Percentiles rank a stretch among this genome's conserved stretches.
phyloP scores from a whole-genome alignment of 2,888 invertebrate genomes.

The Mantis religiosa region DNA sequence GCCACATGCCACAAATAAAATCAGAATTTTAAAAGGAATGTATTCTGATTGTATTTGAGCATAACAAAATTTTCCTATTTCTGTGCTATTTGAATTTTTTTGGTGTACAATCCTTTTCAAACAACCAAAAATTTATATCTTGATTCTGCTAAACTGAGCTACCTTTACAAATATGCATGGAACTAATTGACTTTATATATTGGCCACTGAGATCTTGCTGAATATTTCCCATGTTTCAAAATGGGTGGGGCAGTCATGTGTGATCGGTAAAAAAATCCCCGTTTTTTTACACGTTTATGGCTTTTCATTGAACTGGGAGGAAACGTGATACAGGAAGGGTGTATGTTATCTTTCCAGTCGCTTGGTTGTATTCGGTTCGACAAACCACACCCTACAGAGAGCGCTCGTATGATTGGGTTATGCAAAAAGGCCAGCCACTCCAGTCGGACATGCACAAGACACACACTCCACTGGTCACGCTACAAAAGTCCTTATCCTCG shows the following conservation, averaged over 20 bases:
- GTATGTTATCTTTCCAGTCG: background rate
- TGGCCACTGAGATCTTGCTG: too few species aligned
- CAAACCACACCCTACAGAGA: background rate
- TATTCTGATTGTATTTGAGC: too few species aligned
- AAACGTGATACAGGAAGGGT: background rate
- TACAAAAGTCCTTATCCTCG: background rate
- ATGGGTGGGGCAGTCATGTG: background rate
- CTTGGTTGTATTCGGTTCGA: background rate
- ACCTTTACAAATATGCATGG: too few species aligned
- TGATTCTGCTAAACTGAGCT: too few species aligned
- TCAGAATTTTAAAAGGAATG: too few species aligned
- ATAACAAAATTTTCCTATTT: too few species aligned
- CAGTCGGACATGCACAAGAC: background rate
- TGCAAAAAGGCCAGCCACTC: background rate
- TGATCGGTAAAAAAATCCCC: background rate
- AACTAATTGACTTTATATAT: too few species aligned
- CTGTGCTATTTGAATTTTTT: too few species aligned
- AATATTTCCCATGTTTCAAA: too few species aligned
- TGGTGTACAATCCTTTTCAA: too few species aligned
- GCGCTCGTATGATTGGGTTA: background rate
- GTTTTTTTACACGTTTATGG: background rate
- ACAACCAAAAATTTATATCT: too few species aligned
- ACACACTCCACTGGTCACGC: background rate
- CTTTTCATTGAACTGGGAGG: background rate
- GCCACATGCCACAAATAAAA: too few species aligned